Conservation (phyloP, 2,113 vertebrate species). For the Zosterops hypoxanthus region DNA sequence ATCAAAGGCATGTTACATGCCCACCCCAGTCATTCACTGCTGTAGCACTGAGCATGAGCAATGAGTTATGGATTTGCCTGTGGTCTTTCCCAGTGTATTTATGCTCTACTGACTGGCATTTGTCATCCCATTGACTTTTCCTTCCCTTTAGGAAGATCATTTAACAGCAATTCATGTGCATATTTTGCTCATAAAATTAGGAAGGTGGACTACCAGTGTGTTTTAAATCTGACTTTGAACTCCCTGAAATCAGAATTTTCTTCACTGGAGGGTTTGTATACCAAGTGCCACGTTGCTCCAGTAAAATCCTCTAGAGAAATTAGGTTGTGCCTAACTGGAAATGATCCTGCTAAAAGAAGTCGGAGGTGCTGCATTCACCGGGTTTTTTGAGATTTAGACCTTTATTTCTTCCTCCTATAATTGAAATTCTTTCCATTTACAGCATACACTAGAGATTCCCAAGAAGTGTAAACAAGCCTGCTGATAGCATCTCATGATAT, state of each 20-base stretch:
- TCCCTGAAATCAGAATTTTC: background rate
- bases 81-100: background rate
- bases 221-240: background rate
- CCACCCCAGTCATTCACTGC: background rate
- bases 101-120: background rate
- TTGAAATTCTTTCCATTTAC: background rate
- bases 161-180: background rate
- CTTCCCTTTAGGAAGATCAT: background rate
- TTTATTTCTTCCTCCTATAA: background rate
- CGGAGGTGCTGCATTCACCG: background rate
- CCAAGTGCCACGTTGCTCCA: background rate
- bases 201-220: background rate
- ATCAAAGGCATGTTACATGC: background rate
- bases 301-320: background rate
- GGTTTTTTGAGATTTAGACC: background rate
- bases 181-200: constrained; percentile 19
- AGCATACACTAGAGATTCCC: background rate
- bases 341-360: background rate
- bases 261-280: background rate
- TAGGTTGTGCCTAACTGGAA: background rate
- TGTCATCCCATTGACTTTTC: background rate
- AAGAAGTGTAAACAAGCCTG: background rate
- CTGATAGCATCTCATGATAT: background rate
- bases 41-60: background rate
- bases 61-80: background rate